Percentiles rank a stretch among this genome's conserved stretches.
Evolutionary conservation across 2,888 invertebrate genomes (phyloP).

Genomic region (Netelia melanura): DNA sequence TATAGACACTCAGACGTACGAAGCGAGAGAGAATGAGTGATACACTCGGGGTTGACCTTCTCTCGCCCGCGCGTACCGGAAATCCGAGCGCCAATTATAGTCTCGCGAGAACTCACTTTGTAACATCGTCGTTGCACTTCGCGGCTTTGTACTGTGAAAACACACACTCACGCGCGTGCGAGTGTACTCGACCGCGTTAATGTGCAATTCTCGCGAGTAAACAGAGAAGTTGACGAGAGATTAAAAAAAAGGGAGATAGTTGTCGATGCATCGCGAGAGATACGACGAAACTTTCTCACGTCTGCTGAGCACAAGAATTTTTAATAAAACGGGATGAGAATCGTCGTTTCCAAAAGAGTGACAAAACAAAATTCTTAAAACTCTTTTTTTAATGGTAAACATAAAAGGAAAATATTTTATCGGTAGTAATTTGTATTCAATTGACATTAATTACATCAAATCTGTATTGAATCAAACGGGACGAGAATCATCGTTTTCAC

Average conservation of each 20-base stretch:
- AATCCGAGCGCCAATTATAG: slow-evolving; percentile 73
- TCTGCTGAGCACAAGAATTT: slow-evolving; percentile 2
- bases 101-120: slow-evolving; percentile 57
- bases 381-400: too few species aligned
- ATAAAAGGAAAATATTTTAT: too few species aligned
- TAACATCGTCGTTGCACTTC: slow-evolving; percentile 24
- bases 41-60: slow-evolving; percentile 75
- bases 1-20: slow-evolving; percentile 69
- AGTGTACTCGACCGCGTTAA: slow-evolving; percentile 4
- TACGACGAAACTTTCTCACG: slow-evolving; percentile 37
- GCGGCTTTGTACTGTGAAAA: background rate
- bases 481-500: background rate
- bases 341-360: background rate
- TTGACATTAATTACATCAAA: too few species aligned
- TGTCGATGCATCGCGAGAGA: slow-evolving; percentile 8
- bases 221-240: background rate
- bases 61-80: slow-evolving; percentile 72
- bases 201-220: background rate
- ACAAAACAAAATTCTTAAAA: background rate
- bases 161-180: background rate
- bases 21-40: slow-evolving; percentile 50
- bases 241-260: slow-evolving; percentile 7
- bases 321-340: background rate
- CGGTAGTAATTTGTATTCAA: too few species aligned
- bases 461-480: too few species aligned